Base-by-base conservation (phyloP, 2,113 vertebrate species). In the Ptilorrhoa leucosticta region DNA sequence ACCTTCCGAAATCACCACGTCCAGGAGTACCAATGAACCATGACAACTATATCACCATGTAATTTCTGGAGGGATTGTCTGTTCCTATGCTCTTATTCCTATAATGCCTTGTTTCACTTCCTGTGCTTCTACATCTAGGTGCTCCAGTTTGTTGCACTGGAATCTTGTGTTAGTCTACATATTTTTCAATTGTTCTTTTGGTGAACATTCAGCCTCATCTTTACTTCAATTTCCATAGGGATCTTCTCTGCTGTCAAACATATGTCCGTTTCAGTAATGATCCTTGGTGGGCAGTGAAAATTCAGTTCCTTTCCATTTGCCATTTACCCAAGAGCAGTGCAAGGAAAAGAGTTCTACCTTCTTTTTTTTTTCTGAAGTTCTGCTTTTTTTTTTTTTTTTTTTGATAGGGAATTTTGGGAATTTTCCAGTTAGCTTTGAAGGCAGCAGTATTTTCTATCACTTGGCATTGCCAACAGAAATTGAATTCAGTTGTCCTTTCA, bases 301-400 rank as follows among this genome's bases (percentile, higher is more conserved):
- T 65, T 72, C 9, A 13, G 1, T 28, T 76, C 58, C 13, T 48
- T 87, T 58, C 6, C 8, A 11, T 42, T 12, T 69, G 24, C 12
- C 9, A 30, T 50, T 70, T 60, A 54, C 22, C 14, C 15, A 61
- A n/a, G 8, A 0, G 0, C 20, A 42, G 16, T 54, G 7, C 16
- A 51, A 65, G 14, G 6, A 31, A 54, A 76, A 65, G 23, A 31
- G 5, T 30, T 45, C 3, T 11, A 35, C 10, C 11, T 68, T n/a
- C 5, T 13, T 31, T 76, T 64, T 72, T 77, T 70, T 76, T 63
- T 20, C 26, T 35, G 47, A 72, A 48, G 10, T 42, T 21, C 6
- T 42, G 44, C 5, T 12, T 33, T 65, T 45, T 31, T 57, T 15
- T 27, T 53, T 53, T 20, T 54, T 53, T 53, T 30, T 65, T 40